These are phyloP conservation scores for Halocynthia roretzi DNA, from an alignment of 23 tunicate genomes.

Conservation along the genomic window DNA sequence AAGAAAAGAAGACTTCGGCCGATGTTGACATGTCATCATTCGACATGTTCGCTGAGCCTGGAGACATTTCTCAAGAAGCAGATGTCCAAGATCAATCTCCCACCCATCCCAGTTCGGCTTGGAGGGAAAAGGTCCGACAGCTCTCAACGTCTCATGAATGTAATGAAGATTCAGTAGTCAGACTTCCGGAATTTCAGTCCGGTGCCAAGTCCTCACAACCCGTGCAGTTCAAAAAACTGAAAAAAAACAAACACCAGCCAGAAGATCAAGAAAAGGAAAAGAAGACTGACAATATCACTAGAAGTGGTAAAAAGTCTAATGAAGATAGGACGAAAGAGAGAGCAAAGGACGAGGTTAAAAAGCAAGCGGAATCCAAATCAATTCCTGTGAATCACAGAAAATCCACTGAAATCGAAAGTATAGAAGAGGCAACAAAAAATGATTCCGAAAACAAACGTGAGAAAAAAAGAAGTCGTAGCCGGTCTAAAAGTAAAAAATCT, in stretches of 20 bases:
- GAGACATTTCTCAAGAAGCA: neutral
- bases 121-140: constrained; percentile 5
- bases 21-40: neutral
- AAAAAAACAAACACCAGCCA: neutral
- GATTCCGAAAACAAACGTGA: no score
- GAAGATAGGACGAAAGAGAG: neutral
- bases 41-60: constrained; percentile 11
- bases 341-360: neutral
- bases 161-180: neutral
- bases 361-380: no score
- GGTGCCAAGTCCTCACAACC: neutral
- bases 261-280: neutral
- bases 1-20: neutral
- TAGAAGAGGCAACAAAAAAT: no score
- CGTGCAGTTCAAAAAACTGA: constrained; percentile 1
- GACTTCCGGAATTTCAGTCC: neutral
- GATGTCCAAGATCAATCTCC: neutral
- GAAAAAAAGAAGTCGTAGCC: no score
- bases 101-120: neutral
- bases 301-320: neutral
- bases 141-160: neutral
- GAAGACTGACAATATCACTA: neutral
- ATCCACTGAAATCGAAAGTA: no score
- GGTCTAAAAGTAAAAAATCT: no score
- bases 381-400: no score